These are phyloP conservation scores for Notothenia coriiceps DNA, from an alignment of 2,113 vertebrate genomes.

Conservation along the genomic window DNA sequence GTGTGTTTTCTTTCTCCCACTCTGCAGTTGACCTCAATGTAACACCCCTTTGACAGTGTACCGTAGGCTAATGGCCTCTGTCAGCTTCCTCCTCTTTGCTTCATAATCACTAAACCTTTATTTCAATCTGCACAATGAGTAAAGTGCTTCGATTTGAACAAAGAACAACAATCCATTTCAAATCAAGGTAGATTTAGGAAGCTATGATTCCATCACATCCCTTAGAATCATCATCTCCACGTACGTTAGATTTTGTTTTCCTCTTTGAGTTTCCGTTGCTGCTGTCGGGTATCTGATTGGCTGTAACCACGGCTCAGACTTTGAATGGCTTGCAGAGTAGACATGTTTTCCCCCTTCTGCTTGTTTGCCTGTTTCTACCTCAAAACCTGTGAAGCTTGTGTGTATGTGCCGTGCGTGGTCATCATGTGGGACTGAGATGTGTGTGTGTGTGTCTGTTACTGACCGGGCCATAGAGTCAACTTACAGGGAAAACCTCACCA, in stretches of 20 bases:
- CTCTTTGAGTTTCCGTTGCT: conserved; percentile 80
- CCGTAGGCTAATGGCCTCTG: conserved; percentile 84
- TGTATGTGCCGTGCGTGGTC: conserved; percentile 67
- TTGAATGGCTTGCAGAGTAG: conserved; percentile 87
- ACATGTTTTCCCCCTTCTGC: conserved; percentile 71
- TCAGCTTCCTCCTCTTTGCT: conserved; percentile 84
- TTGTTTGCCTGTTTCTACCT: conserved; percentile 84
- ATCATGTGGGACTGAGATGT: conserved; percentile 66
- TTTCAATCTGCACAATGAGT: conserved; percentile 77
- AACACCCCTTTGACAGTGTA: conserved; percentile 82
- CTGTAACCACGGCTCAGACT: conserved; percentile 83
- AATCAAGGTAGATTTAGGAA: conserved; percentile 80
- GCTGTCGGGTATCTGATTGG: conserved; percentile 83
- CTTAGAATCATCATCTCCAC: conserved; percentile 72
- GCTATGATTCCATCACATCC: conserved; percentile 76
- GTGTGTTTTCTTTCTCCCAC: conserved; percentile 82
- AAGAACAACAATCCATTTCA: conserved; percentile 71
- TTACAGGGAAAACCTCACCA: conserved; percentile 84
- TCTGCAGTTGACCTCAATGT: conserved; percentile 83
- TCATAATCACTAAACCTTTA: conserved; percentile 86
- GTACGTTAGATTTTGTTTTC: conserved; percentile 52
- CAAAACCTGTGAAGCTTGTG: conserved; percentile 80
- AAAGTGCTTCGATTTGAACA: conserved; percentile 76
- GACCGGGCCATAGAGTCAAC: conserved; percentile 80
- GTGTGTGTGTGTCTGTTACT: conserved; percentile 73